phyloP scores from a whole-genome alignment of 2,113 vertebrate species.

The Leucosticte australis region DNA sequence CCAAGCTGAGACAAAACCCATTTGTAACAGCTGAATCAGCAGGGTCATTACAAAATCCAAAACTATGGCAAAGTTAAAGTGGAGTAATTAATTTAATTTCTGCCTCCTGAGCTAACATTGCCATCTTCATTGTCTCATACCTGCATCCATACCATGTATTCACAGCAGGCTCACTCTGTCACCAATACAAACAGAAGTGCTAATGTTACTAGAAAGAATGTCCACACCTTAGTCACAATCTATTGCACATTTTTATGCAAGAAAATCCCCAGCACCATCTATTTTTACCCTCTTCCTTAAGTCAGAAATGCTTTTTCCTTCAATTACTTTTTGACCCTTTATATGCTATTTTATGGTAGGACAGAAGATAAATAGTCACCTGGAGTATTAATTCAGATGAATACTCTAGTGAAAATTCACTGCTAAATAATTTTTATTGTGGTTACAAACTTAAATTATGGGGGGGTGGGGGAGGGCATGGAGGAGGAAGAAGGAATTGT shows the following conservation, averaged over 20 bases:
- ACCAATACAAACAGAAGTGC: background rate
- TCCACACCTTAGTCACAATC: background rate
- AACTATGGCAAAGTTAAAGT: background rate
- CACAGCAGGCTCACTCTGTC: background rate
- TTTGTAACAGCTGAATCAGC: background rate
- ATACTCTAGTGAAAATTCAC: background rate
- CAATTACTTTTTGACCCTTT: background rate
- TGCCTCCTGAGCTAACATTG: background rate
- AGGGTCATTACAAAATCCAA: background rate
- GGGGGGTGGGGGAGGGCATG: rapidly evolving
- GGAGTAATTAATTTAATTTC: background rate
- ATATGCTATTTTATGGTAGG: background rate
- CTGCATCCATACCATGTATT: background rate
- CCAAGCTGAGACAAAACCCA: background rate
- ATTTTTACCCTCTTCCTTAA: background rate
- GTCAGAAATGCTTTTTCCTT: background rate
- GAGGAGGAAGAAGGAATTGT: background rate
- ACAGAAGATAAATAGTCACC: background rate
- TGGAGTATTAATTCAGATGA: background rate
- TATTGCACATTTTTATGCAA: background rate
- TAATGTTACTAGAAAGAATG: background rate
- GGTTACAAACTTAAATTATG: background rate
- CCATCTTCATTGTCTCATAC: background rate
- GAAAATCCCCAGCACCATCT: background rate
- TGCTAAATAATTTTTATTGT: background rate